Percentiles rank a stretch among this genome's conserved stretches.
Conservation (phyloP, 2,797 vertebrate species). For the Vespertilio murinus region DNA sequence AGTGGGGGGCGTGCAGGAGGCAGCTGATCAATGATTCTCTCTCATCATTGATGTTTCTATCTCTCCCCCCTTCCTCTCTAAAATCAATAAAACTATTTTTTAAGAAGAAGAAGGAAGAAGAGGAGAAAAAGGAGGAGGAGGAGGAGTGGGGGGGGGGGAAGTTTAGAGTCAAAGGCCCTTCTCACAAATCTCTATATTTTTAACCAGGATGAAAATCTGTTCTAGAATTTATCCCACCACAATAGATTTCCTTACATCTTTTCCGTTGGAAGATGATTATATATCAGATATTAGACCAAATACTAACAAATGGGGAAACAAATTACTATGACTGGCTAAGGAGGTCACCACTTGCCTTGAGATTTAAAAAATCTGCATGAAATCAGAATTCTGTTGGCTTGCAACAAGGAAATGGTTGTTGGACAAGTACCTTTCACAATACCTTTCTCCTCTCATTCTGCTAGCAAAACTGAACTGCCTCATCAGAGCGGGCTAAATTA, state of each 20-base stretch:
- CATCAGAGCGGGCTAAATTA: neutral
- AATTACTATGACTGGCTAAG: neutral
- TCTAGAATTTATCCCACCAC: neutral
- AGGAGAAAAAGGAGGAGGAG: too few relatives aligned
- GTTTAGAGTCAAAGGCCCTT: neutral
- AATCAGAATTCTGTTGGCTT: neutral
- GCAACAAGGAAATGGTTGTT: neutral
- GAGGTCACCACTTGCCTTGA: neutral
- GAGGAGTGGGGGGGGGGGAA: rapidly evolving
- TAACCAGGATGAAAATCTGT: neutral
- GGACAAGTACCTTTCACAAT: neutral
- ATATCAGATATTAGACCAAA: neutral
- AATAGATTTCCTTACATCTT: neutral
- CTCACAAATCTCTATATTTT: slow-evolving; percentile 5
- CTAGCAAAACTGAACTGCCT: neutral
- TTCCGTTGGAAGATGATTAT: neutral
- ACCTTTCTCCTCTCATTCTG: neutral
- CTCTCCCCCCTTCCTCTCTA: too few relatives aligned
- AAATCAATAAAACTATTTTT: too few relatives aligned
- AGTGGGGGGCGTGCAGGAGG: too few relatives aligned
- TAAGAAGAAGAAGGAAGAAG: too few relatives aligned
- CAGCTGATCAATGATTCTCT: too few relatives aligned
- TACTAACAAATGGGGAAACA: neutral
- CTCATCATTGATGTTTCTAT: too few relatives aligned
- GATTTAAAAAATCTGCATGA: neutral